phyloP scores from a whole-genome alignment of 2,888 invertebrate genomes.

The Pecten maximus region DNA sequence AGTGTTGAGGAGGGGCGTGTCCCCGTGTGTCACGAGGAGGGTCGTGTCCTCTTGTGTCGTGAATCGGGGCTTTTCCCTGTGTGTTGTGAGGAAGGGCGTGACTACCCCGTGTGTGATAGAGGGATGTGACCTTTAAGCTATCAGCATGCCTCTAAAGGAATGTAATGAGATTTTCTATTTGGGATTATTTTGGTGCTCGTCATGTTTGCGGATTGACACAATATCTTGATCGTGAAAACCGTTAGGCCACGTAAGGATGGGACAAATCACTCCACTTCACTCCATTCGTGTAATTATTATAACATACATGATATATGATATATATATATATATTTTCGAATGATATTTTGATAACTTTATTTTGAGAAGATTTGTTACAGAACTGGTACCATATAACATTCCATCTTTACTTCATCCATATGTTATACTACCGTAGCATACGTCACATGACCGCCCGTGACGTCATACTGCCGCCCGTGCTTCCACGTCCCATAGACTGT shows the following conservation, averaged over 20 bases:
- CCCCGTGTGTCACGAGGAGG: not conserved
- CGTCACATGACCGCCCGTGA: not conserved
- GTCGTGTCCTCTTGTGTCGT: not conserved
- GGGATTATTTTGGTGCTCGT: conserved; percentile 33
- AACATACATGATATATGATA: conserved; percentile 10
- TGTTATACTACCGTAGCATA: conserved; percentile 17
- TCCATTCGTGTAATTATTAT: not conserved
- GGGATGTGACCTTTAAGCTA: not conserved
- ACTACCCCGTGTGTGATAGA: not conserved
- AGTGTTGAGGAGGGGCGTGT: not conserved
- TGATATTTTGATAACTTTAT: conserved; percentile 33
- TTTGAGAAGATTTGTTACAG: conserved; percentile 28
- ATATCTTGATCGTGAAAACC: not conserved
- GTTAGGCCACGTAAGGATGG: not conserved
- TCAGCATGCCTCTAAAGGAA: not conserved
- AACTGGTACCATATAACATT: conserved; percentile 19
- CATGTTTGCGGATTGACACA: conserved; percentile 33
- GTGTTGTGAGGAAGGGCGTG: not conserved
- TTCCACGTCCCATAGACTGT: conserved; percentile 25
- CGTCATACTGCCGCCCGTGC: conserved; percentile 35
- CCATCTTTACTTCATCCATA: not conserved
- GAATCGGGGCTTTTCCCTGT: too few relatives aligned
- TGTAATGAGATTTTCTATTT: conserved; percentile 26
- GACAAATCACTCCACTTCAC: not conserved
- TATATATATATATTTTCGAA: conserved; percentile 21